A percentile compares a stretch with the other conserved stretches of the same genome.
These are phyloP conservation scores for Thalassarche chlororhynchos DNA, from an alignment of 2,113 vertebrate genomes.

Conservation along the genomic window DNA sequence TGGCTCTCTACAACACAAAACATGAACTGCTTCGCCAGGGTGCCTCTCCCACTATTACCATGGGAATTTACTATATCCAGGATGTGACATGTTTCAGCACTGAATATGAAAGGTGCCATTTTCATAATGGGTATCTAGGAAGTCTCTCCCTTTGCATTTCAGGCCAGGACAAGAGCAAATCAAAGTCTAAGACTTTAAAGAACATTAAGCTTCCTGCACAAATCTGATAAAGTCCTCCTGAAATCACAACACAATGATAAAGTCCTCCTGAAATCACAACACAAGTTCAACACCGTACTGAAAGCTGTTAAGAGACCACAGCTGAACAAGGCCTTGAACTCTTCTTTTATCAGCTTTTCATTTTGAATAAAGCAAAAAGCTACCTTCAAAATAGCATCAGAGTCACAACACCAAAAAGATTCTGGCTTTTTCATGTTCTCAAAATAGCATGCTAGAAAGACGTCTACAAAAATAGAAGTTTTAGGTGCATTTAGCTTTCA, in stretches of 20 bases:
- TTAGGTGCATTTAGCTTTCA: conserved; percentile 30
- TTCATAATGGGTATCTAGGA: background rate
- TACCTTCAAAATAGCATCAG: conserved; percentile 9
- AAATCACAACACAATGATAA: background rate
- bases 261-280: background rate
- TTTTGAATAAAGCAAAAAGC: background rate
- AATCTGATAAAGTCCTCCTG: background rate
- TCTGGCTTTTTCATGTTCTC: conserved; percentile 10
- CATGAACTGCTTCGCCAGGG: accelerated
- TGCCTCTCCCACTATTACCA: background rate
- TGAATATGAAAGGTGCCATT: background rate
- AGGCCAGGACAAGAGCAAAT: background rate
- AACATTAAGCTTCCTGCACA: background rate
- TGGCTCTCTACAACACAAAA: background rate
- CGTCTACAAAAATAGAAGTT: background rate
- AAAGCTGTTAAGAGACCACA: background rate
- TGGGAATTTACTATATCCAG: background rate
- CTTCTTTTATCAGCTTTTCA: background rate
- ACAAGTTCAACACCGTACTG: background rate
- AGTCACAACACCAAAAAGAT: conserved; percentile 1
- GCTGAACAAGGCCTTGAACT: background rate
- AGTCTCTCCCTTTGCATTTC: background rate
- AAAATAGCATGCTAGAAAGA: conserved; percentile 26
- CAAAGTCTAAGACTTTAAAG: background rate
- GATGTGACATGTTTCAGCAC: accelerated